Base-by-base conservation (phyloP, 2,888 invertebrate species). In the Periphyllus acericola region DNA sequence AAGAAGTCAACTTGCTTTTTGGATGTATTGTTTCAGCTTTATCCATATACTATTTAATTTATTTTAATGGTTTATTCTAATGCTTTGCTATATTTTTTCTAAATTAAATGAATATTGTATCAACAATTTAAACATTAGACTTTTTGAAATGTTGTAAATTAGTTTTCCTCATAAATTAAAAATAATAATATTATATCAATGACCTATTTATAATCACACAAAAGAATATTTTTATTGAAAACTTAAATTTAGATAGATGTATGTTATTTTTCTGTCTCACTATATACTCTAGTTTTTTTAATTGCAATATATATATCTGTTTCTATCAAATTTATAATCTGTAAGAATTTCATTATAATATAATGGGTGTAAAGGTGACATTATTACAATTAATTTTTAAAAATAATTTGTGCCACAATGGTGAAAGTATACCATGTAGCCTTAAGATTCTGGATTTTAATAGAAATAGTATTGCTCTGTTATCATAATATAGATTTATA, bases 361-460 rank as follows among this genome's bases (percentile, higher is more conserved):
- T 72, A 46, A 87, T 81, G 81, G 87, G 81, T 87, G 11, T 46
- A 74, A 81, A 87, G 40, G n/a, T 80, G 74, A 74, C 74, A 46
- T 87, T 40, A 75, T 60, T 66, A 74, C 74, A 81, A 66, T 87
- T 79, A 55, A 86, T 72, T 79, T 79, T 71, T 66, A 60, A 81
- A 87, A 74, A 66, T 72, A 72, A 80, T 80, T 87, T 87, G 87
- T 87, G 87, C 87, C 87, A 87, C 80, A 87, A 87, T 87, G 87
- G 87, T 87, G 87, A 87, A 81, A 81, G 87, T 87, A 87, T 87
- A 87, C 87, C 87, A 87, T 87, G 80, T 87, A 87, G 87, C 80
- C 72, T 81, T 87, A 87, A 87, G 87, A 81, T 75, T 81, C 81
- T 87, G 87, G 81, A 81, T 72, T 81, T 68, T 78, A 46, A 68